Conservation (phyloP, 2,113 vertebrate species). For the Rhabdornis inornatus region DNA sequence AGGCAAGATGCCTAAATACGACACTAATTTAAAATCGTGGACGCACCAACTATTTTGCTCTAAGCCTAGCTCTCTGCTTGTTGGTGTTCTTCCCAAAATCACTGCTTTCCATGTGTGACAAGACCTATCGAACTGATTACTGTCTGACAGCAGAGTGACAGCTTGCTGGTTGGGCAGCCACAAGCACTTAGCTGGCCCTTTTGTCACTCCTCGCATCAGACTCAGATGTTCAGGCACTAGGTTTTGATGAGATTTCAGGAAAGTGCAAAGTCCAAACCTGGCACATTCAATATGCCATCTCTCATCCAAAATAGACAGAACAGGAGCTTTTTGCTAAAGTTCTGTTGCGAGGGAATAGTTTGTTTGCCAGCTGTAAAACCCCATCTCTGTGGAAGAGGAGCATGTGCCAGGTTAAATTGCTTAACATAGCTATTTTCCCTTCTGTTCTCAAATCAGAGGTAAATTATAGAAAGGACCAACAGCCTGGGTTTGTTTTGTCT, state of each 20-base stretch:
- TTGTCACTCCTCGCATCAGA: not conserved
- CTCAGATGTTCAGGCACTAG: not conserved
- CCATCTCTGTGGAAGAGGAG: not conserved
- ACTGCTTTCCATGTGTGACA: not conserved
- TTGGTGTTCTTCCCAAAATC: not conserved
- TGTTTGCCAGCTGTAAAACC: not conserved
- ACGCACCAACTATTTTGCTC: not conserved
- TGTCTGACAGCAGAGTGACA: not conserved
- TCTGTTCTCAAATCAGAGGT: not conserved
- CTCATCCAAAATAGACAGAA: not conserved
- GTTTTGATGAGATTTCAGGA: not conserved
- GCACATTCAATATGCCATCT: not conserved
- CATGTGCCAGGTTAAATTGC: not conserved
- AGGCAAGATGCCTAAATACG: rapidly evolving
- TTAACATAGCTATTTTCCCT: not conserved
- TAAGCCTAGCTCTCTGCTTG: not conserved
- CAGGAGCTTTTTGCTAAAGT: not conserved
- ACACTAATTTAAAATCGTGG: not conserved
- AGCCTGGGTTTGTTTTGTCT: not conserved
- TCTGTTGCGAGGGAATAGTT: not conserved
- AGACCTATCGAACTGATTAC: not conserved
- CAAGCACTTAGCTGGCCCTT: not conserved
- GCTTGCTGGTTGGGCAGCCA: not conserved
- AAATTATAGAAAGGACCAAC: not conserved
- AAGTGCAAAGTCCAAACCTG: not conserved